phyloP scores from a whole-genome alignment of 1,140 invertebrate species.

The Drosophila willistoni region DNA sequence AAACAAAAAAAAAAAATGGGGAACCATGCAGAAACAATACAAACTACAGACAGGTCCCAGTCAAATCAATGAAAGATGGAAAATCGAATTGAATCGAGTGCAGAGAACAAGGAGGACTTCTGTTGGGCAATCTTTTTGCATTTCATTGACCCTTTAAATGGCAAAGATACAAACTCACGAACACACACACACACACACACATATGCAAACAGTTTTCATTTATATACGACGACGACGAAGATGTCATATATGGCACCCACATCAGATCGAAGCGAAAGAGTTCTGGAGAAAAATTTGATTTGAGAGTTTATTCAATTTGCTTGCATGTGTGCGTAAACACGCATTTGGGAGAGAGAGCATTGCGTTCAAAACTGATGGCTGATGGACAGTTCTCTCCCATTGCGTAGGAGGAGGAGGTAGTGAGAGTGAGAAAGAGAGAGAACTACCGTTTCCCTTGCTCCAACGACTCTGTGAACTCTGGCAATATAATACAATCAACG shows the following conservation, averaged over 20 bases:
- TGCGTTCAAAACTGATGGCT: constrained; percentile 52
- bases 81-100: constrained; percentile 7
- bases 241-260: constrained; percentile 10
- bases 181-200: constrained; percentile 20
- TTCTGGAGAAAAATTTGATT: constrained; percentile 77
- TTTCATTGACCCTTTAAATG: constrained; percentile 80
- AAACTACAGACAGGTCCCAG: not conserved
- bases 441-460: not conserved
- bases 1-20: not conserved
- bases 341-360: constrained; percentile 56
- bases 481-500: constrained; percentile 79
- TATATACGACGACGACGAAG: constrained; percentile 6
- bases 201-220: not conserved
- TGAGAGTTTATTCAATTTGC: constrained; percentile 79
- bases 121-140: constrained; percentile 55
- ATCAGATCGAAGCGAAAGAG: constrained; percentile 14
- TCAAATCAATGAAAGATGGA: constrained; percentile 48
- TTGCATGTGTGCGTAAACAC: constrained; percentile 50
- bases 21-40: not conserved
- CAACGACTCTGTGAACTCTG: constrained; percentile 29
- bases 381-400: constrained; percentile 38
- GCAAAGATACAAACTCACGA: constrained; percentile 48
- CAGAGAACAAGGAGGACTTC: constrained; percentile 41
- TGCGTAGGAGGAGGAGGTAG: constrained; percentile 17
- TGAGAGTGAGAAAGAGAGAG: not conserved